These are phyloP conservation scores for Tinamus major DNA, from an alignment of 2,797 vertebrate genomes.

Conservation along the genomic window DNA sequence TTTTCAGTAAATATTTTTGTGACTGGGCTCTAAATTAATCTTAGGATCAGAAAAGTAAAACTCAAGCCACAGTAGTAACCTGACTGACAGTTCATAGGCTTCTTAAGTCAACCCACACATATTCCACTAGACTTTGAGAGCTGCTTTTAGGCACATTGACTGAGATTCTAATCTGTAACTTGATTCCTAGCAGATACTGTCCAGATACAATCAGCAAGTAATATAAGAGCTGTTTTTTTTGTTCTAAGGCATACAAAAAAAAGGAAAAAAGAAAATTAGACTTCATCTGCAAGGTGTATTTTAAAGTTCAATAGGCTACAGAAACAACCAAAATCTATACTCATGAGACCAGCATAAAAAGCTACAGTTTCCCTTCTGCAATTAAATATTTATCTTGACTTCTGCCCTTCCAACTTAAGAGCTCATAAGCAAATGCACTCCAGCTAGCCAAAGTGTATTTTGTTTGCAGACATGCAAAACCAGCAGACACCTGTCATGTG, in stretches of 20 bases:
- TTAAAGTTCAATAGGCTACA: slow-evolving; percentile 6
- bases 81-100: neutral
- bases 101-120: neutral
- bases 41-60: neutral
- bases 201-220: neutral
- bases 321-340: neutral
- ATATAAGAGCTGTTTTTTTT: neutral
- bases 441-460: neutral
- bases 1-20: neutral
- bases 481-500: neutral
- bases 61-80: neutral
- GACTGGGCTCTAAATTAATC: neutral
- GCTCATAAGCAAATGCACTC: neutral
- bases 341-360: neutral
- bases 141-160: neutral
- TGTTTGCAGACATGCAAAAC: neutral
- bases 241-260: neutral
- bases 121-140: neutral
- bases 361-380: neutral
- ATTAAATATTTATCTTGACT: neutral
- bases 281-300: neutral
- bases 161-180: neutral
- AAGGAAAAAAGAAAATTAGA: neutral
- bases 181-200: neutral
- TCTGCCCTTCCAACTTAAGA: neutral